phyloP scores from a whole-genome alignment of 2,888 invertebrate species.

The Bhutanitis thaidina region DNA sequence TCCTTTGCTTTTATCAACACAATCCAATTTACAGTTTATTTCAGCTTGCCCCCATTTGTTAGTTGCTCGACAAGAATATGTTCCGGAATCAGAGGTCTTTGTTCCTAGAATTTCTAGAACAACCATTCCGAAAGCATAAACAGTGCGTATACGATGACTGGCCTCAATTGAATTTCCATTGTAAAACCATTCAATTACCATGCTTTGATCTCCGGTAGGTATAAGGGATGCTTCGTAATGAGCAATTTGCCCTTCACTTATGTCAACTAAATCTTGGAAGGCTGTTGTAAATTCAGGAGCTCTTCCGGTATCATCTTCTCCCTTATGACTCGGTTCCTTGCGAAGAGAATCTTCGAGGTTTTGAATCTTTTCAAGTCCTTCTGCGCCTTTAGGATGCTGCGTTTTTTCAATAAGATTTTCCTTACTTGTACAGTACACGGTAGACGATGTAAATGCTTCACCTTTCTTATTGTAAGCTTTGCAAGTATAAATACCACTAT shows the following conservation, averaged over 20 bases:
- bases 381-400: conserved; percentile 97
- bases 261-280: conserved; percentile 88
- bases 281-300: conserved; percentile 94
- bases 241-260: conserved; percentile 97
- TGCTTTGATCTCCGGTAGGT: conserved; percentile 95
- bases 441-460: conserved; percentile 95
- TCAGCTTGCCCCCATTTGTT: conserved; percentile 94
- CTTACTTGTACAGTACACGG: conserved; percentile 90
- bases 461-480: conserved; percentile 93
- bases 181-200: conserved; percentile 98
- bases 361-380: conserved; percentile 94
- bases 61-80: conserved; percentile 92
- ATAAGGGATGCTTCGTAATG: conserved; percentile 98
- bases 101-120: conserved; percentile 97
- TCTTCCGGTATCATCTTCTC: conserved; percentile 88
- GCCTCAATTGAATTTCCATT: conserved; percentile 94
- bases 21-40: conserved; percentile 90
- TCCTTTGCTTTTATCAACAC: conserved; percentile 90
- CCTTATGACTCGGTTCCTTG: conserved; percentile 82
- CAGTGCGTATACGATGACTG: conserved; percentile 94
- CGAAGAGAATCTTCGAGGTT: conserved; percentile 92
- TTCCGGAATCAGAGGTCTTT: conserved; percentile 94
- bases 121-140: conserved; percentile 98
- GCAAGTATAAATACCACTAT: conserved; percentile 96
- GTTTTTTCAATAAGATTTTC: conserved; percentile 92